These are phyloP conservation scores for Yponomeuta sedellus DNA, from an alignment of 2,888 invertebrate genomes.

Conservation along the genomic window DNA sequence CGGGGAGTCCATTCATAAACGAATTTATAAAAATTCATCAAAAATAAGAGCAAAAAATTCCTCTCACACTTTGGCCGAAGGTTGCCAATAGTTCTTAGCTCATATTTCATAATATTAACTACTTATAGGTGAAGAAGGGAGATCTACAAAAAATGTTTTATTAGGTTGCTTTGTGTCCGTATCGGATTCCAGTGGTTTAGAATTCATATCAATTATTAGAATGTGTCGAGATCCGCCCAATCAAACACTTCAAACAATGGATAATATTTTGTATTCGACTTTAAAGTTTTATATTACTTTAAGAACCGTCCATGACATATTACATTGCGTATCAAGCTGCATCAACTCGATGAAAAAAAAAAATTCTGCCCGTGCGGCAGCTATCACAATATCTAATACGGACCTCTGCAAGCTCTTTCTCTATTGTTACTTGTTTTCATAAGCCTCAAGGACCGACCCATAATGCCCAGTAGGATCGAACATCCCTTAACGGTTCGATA, in stretches of 20 bases:
- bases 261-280: not conserved
- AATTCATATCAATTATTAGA: constrained; percentile 17
- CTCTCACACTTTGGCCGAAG: constrained; percentile 25
- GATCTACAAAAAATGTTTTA: constrained; percentile 56
- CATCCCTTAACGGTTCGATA: constrained; percentile 52
- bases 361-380: constrained; percentile 1
- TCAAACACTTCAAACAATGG: constrained; percentile 13
- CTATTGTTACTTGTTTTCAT: constrained; percentile 65
- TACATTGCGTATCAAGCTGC: not conserved
- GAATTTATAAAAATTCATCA: constrained; percentile 54
- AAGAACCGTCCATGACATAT: not conserved
- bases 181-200: constrained; percentile 35
- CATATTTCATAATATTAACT: constrained; percentile 73
- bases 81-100: constrained; percentile 42
- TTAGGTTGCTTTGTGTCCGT: constrained; percentile 44
- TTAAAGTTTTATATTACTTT: not conserved
- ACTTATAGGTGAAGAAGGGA: constrained; percentile 45
- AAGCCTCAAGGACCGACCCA: constrained; percentile 65
- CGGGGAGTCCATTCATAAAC: constrained; percentile 64
- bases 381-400: constrained; percentile 43
- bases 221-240: constrained; percentile 17
- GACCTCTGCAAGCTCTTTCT: constrained; percentile 21
- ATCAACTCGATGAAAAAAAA: constrained; percentile 4
- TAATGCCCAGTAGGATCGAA: constrained; percentile 41
- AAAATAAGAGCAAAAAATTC: constrained; percentile 57